These are phyloP conservation scores for Pangasianodon hypophthalmus DNA, from an alignment of 2,113 vertebrate genomes.

Conservation along the genomic window DNA sequence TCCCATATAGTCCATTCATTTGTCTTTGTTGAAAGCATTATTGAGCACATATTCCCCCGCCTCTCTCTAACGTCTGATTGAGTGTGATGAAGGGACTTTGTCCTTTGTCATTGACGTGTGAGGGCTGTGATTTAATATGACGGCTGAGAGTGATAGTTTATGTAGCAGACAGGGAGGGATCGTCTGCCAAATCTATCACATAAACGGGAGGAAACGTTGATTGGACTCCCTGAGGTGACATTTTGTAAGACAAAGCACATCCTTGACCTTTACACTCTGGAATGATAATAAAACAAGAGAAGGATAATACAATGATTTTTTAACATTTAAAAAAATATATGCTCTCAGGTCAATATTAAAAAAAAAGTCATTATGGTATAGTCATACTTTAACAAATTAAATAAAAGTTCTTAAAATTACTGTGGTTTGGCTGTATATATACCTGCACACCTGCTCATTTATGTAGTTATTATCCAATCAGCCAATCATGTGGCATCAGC, in stretches of 20 bases:
- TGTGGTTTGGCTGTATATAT: too few relatives aligned
- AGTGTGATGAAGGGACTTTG: slow-evolving; percentile 8
- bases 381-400: too few relatives aligned
- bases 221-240: neutral
- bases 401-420: too few relatives aligned
- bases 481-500: too few relatives aligned
- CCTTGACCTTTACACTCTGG: neutral
- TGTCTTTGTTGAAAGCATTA: slow-evolving; percentile 14
- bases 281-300: neutral
- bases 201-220: neutral
- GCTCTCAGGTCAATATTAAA: neutral
- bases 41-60: slow-evolving; percentile 28
- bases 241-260: neutral
- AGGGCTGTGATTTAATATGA: slow-evolving; percentile 26
- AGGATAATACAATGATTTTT: neutral
- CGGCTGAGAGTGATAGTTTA: neutral
- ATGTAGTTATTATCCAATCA: too few relatives aligned
- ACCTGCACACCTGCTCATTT: too few relatives aligned
- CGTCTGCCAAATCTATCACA: neutral
- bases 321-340: neutral
- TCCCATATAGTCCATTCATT: slow-evolving; percentile 1
- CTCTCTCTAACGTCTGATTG: neutral
- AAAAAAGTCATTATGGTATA: too few relatives aligned
- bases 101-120: neutral
- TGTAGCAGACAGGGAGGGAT: neutral